Conservation (phyloP, 2,888 invertebrate genomes). For the Geophilus truncorum region DNA sequence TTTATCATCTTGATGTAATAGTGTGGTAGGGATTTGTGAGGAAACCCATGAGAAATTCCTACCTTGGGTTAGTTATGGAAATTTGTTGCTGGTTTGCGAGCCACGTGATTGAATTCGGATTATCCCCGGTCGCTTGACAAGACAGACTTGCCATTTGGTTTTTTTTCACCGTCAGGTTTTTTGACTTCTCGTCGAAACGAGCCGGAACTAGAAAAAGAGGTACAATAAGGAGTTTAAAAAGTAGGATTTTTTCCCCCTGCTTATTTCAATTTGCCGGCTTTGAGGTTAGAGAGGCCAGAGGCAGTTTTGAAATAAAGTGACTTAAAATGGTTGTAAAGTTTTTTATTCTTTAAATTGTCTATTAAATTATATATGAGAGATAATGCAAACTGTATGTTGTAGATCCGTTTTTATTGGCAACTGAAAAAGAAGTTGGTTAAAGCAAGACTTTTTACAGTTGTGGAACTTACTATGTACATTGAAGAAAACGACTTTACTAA, state of each 20-base stretch:
- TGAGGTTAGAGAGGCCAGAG: too few relatives aligned
- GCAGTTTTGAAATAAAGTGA: too few relatives aligned
- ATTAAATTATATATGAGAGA: too few relatives aligned
- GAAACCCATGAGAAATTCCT: background rate
- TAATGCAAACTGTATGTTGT: too few relatives aligned
- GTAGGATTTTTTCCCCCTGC: too few relatives aligned
- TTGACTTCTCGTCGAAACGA: constrained; percentile 34
- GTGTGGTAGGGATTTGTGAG: background rate
- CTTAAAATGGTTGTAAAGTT: too few relatives aligned
- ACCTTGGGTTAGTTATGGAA: constrained; percentile 2
- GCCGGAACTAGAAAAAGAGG: constrained; percentile 35
- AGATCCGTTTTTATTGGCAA: too few relatives aligned
- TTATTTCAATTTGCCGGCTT: too few relatives aligned
- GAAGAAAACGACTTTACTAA: constrained; percentile 37
- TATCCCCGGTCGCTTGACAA: constrained; percentile 51
- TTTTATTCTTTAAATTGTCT: too few relatives aligned
- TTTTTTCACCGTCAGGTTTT: constrained; percentile 61
- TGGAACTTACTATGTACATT: constrained; percentile 36
- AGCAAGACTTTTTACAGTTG: background rate
- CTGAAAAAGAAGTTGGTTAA: background rate
- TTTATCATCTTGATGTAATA: background rate
- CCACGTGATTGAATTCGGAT: constrained; percentile 36
- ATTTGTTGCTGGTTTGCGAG: constrained; percentile 31
- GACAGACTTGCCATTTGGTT: constrained; percentile 72
- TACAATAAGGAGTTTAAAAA: too few relatives aligned